Evolutionary conservation across 2,113 vertebrate species (phyloP), one percentile per base, ranked within the genome.

Genomic region (Asarcornis scutulata): DNA sequence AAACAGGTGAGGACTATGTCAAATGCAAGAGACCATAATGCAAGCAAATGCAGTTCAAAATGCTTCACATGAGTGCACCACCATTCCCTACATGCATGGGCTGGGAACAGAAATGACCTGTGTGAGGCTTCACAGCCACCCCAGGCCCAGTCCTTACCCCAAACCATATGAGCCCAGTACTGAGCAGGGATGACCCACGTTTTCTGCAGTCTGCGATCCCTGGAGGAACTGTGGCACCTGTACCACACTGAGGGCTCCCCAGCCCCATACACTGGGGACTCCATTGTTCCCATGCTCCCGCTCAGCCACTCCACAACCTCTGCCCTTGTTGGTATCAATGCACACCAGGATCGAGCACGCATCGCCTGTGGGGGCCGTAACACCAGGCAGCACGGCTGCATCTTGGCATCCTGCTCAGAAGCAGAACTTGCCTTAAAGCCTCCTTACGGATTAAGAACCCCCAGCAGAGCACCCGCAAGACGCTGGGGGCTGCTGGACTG

Each of bases 291-390:
- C 34, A 55, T 0, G 3, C n/a, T 20, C 32, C 14, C 17, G 8
- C 62, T 29, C 36, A 18, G 36, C 25, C 36, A 11, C 62, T 18
- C 53, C 22, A 1, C 10, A 55, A 11, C 63, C 25, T 15, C 17
- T 23, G 31, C 9, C 7, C 11, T 52, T 23, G 12, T 9, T 29
- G 71, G 52, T 53, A 59, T 42, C 14, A 36, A 40, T 29, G n/a
- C 3, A 46, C 27, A 31, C 1, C 20, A 46, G 63, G 23, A 20
- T 0, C 0, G 23, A 1, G 9, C 20, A 3, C 1, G 4, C 31
- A 8, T 4, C 17, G 4, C 9, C 22, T 17, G 34, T 6, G 32
- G 13, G 20, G 14, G 38, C 1, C 32, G 75, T 14, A 36, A 52
- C 36, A 8, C 14, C 44, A 36, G 73, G 60, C 66, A 83, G 52